phyloP scores from a whole-genome alignment of 2,113 vertebrate species.

The Seriola quinqueradiata region DNA sequence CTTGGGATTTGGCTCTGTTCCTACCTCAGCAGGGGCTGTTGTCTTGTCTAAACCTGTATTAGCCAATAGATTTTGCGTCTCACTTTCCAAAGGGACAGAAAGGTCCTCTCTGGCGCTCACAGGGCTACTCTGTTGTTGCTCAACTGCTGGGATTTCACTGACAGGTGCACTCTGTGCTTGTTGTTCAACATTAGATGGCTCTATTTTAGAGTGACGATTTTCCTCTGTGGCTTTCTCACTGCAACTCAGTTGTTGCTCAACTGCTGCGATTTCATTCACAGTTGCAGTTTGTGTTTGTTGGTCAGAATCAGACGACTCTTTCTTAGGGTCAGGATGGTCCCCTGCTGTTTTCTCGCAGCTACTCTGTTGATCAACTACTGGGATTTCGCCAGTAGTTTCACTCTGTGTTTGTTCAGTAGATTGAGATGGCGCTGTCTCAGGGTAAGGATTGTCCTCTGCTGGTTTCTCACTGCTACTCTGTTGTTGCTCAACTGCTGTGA shows the following conservation, averaged over 20 bases:
- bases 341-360: too few species aligned
- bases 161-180: conserved; percentile 34
- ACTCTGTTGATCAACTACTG: conserved; percentile 29
- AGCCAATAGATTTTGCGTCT: conserved; percentile 43
- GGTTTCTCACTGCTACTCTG: conserved; percentile 31
- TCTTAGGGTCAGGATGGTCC: too few species aligned
- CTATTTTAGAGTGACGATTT: conserved; percentile 4
- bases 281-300: too few species aligned
- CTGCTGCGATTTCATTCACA: too few species aligned
- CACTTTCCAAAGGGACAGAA: conserved; percentile 35
- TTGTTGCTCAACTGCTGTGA: conserved; percentile 26
- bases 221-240: conserved; percentile 37
- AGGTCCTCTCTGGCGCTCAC: conserved; percentile 31
- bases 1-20: conserved; percentile 44
- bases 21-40: conserved; percentile 35
- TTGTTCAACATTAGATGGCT: conserved; percentile 36
- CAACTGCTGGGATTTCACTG: conserved; percentile 24
- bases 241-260: conserved; percentile 4
- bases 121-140: conserved; percentile 34
- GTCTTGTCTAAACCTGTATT: conserved; percentile 58
- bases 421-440: conserved; percentile 14
- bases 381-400: conserved; percentile 25
- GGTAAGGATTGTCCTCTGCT: conserved; percentile 18
- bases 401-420: conserved; percentile 33
- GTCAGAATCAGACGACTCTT: too few species aligned